Percentiles rank a stretch among this genome's conserved stretches.
These are phyloP conservation scores for Pantherophis vulpinus DNA, from an alignment of 2,797 vertebrate genomes.

Conservation along the genomic window DNA sequence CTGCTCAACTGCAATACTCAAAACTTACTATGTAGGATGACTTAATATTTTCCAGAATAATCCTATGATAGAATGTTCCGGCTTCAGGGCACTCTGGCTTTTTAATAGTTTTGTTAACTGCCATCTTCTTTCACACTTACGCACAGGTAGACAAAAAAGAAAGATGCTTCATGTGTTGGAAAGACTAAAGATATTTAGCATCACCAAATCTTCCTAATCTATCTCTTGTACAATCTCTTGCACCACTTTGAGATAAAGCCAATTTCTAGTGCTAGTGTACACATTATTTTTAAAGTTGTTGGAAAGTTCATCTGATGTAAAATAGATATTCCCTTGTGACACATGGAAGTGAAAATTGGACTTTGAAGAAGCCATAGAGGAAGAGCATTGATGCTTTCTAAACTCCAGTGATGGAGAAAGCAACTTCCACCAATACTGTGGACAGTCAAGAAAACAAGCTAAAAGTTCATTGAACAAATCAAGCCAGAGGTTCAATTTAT, in stretches of 20 bases:
- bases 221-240: background rate
- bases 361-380: background rate
- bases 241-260: background rate
- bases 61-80: background rate
- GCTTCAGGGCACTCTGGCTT: background rate
- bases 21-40: background rate
- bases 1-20: background rate
- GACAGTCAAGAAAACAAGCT: background rate
- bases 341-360: background rate
- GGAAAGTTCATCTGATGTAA: background rate
- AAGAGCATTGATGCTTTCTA: background rate
- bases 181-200: background rate
- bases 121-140: background rate
- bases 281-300: background rate
- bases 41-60: background rate
- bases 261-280: background rate
- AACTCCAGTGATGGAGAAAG: background rate
- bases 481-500: background rate
- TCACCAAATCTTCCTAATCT: background rate
- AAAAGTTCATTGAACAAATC: background rate
- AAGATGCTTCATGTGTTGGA: background rate
- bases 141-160: background rate
- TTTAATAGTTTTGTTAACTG: background rate
- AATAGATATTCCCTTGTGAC: background rate
- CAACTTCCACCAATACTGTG: background rate